Conservation (phyloP, 2,113 vertebrate species). For the Holacanthus passer region DNA sequence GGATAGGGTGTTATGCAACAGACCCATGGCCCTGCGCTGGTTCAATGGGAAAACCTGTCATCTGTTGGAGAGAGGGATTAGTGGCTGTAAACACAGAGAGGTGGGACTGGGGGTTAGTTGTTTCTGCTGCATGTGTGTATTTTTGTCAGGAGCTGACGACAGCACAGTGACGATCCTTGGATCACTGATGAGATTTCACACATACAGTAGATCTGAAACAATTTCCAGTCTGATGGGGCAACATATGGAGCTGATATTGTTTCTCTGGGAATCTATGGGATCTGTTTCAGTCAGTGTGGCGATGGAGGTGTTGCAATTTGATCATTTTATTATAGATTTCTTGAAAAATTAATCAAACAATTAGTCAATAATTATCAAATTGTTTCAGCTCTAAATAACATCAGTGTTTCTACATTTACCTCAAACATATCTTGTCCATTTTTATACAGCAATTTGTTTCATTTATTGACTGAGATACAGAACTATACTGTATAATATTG, state of each 20-base stretch:
- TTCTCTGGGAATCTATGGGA: neutral
- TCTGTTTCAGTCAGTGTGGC: neutral
- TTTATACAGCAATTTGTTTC: neutral
- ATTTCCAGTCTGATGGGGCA: neutral
- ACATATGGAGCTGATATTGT: neutral
- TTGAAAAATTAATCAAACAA: neutral
- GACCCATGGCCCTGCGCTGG: slow-evolving; percentile 12
- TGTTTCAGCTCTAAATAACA: neutral
- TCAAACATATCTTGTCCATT: neutral
- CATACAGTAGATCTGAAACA: neutral
- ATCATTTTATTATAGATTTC: neutral
- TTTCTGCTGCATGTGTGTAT: slow-evolving; percentile 13
- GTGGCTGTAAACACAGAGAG: slow-evolving; percentile 20
- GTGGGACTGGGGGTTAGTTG: neutral
- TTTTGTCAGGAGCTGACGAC: slow-evolving; percentile 22
- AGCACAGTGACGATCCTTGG: neutral
- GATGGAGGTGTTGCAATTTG: neutral
- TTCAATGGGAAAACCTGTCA: slow-evolving; percentile 60
- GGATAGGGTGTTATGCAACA: slow-evolving; percentile 72
- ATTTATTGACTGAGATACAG: neutral
- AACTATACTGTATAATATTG: neutral
- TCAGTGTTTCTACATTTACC: neutral
- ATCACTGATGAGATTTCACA: neutral
- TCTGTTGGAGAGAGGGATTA: slow-evolving; percentile 59
- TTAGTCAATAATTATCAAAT: neutral